phyloP scores from a whole-genome alignment of 2,888 invertebrate species.

The Hyppa rectilinea region DNA sequence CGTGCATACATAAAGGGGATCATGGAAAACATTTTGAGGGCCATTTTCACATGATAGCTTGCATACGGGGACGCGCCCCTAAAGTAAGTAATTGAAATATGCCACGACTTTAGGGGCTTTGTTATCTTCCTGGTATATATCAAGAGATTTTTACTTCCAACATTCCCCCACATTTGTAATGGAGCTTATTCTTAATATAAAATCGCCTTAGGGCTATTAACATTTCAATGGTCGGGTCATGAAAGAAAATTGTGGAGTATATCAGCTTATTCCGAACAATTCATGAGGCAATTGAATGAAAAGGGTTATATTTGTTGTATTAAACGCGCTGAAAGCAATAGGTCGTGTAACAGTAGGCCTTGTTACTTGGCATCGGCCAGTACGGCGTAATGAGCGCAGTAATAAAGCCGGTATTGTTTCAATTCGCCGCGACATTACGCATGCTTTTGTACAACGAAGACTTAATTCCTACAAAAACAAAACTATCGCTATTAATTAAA shows the following conservation, averaged over 20 bases:
- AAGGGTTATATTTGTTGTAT: conserved; percentile 34
- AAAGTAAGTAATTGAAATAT: conserved; percentile 64
- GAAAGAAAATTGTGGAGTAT: conserved; percentile 34
- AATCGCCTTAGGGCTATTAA: conserved; percentile 36
- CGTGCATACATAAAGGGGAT: conserved; percentile 25
- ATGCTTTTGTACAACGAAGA: not conserved
- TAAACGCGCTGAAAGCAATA: conserved; percentile 30
- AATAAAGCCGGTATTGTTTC: conserved; percentile 12
- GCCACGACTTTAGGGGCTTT: conserved; percentile 43
- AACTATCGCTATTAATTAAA: not conserved
- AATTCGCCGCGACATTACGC: not conserved
- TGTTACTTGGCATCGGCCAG: conserved; percentile 15
- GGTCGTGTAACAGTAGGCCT: conserved; percentile 11
- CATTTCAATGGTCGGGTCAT: conserved; percentile 32
- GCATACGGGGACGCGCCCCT: conserved; percentile 35
- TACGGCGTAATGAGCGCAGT: conserved; percentile 7
- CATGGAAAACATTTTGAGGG: conserved; percentile 41
- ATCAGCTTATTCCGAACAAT: conserved; percentile 35
- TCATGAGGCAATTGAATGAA: conserved; percentile 34
- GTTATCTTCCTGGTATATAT: conserved; percentile 44
- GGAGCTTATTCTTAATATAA: conserved; percentile 36
- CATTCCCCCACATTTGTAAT: conserved; percentile 33
- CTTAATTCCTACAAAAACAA: conserved; percentile 6
- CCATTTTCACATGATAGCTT: conserved; percentile 50
- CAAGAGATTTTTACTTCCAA: conserved; percentile 40